These are phyloP conservation scores for Chlorospingus flavigularis DNA, from an alignment of 2,797 vertebrate genomes.

Conservation along the genomic window DNA sequence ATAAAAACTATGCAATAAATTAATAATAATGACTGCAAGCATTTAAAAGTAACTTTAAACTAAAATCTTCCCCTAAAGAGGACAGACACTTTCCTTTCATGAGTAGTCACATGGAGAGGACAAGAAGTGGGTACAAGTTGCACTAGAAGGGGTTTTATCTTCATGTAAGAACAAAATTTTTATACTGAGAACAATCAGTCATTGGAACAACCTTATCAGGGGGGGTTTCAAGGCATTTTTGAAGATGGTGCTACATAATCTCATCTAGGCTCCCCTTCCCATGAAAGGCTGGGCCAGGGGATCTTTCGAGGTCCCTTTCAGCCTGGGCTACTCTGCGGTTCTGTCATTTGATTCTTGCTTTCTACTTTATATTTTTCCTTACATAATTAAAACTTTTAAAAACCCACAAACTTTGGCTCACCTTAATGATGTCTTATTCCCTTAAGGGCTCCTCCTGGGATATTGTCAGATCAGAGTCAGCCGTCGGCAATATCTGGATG, in stretches of 20 bases:
- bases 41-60: neutral
- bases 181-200: neutral
- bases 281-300: neutral
- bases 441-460: neutral
- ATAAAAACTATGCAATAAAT: neutral
- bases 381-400: neutral
- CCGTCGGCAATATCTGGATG: neutral
- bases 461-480: neutral
- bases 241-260: neutral
- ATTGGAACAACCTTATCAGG: neutral
- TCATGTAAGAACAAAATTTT: neutral
- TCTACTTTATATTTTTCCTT: neutral
- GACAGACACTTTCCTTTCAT: accelerated
- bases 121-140: neutral
- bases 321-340: neutral
- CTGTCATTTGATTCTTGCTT: neutral
- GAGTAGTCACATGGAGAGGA: neutral
- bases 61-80: neutral
- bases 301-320: neutral
- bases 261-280: neutral
- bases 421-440: neutral
- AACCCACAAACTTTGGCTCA: neutral
- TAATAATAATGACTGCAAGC: neutral
- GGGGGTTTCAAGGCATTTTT: neutral
- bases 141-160: neutral